These are phyloP conservation scores for Indicator maculatus DNA, from an alignment of 2,113 vertebrate species.

Conservation along the genomic window DNA sequence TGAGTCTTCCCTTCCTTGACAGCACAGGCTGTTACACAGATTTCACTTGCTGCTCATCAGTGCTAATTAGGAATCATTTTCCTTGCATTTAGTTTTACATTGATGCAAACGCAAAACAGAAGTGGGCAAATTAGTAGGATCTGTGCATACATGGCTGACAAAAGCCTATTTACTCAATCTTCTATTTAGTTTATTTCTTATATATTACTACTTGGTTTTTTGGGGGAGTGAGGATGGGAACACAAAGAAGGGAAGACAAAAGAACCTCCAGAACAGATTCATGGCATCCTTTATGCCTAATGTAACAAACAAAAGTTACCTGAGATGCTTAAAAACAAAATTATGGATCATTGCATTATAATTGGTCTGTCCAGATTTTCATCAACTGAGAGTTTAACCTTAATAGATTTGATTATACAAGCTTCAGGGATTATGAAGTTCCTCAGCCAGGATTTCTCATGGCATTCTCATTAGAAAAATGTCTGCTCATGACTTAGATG, in stretches of 20 bases:
- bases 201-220: background rate
- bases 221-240: background rate
- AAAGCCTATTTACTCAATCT: background rate
- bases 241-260: background rate
- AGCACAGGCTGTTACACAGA: background rate
- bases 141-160: background rate
- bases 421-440: background rate
- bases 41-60: background rate
- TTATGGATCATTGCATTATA: background rate
- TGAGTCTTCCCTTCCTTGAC: background rate
- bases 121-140: background rate
- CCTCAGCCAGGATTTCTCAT: background rate
- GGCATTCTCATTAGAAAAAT: too few species aligned
- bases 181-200: background rate
- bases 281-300: background rate
- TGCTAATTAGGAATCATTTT: background rate
- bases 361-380: background rate
- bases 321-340: background rate
- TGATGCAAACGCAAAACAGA: background rate
- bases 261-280: background rate
- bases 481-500: too few species aligned
- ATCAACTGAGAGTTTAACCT: background rate
- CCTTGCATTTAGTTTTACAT: background rate
- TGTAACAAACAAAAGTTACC: background rate
- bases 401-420: background rate